A percentile compares a stretch with the other conserved stretches of the same genome.
Evolutionary conservation across 2,888 invertebrate genomes (phyloP).

Genomic region (Teleiodes luculella): DNA sequence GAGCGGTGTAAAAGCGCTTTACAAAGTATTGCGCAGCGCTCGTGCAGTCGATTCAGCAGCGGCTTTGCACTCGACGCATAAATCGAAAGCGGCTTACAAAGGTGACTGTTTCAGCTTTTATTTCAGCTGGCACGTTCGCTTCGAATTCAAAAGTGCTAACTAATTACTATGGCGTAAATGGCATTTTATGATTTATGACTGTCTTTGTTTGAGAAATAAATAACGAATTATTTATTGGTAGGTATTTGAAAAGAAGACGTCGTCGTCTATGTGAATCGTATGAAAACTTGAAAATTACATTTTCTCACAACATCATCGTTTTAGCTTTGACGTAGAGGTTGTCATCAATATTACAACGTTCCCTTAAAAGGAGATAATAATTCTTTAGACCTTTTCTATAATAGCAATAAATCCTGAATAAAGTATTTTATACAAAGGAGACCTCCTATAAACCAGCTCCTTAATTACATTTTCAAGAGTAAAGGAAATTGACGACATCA

Average conservation of each 20-base stretch:
- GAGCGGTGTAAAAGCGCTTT: slow-evolving; percentile 34
- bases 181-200: slow-evolving; percentile 16
- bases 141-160: slow-evolving; percentile 25
- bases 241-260: too few species aligned
- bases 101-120: slow-evolving; percentile 48
- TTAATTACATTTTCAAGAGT: slow-evolving; percentile 39
- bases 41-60: slow-evolving; percentile 38
- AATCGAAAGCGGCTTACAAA: slow-evolving; percentile 55
- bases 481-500: slow-evolving; percentile 43
- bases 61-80: slow-evolving; percentile 42
- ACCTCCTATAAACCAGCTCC: slow-evolving; percentile 36
- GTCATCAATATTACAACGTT: slow-evolving; percentile 1
- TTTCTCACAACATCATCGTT: too few species aligned
- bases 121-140: slow-evolving; percentile 32
- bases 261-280: too few species aligned
- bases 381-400: slow-evolving; percentile 10
- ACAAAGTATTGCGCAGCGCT: slow-evolving; percentile 31
- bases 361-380: slow-evolving; percentile 8
- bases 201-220: slow-evolving; percentile 19
- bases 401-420: slow-evolving; percentile 10
- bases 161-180: slow-evolving; percentile 30
- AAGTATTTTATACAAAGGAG: slow-evolving; percentile 18
- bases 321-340: neutral
- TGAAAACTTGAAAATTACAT: too few species aligned
- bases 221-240: neutral